Evolutionary conservation across 2,113 vertebrate species (phyloP).

Genomic region (Marmota monax): DNA sequence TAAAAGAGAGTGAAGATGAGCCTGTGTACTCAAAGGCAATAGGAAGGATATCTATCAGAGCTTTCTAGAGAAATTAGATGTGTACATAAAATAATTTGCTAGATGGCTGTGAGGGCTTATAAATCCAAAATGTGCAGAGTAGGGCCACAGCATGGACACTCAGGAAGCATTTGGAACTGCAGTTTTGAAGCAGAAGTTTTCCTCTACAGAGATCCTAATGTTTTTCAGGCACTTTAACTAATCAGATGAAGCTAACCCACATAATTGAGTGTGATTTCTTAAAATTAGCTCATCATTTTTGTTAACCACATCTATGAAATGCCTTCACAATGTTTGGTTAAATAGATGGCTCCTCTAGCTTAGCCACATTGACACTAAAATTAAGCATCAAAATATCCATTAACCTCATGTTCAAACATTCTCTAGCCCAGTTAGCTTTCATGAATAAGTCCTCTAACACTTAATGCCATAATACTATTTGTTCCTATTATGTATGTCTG

Average conservation of each 20-base stretch:
- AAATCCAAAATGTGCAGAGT: neutral
- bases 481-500: neutral
- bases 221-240: neutral
- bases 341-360: neutral
- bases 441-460: neutral
- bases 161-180: neutral
- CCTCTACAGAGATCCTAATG: neutral
- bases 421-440: neutral
- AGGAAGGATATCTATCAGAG: neutral
- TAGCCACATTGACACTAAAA: neutral
- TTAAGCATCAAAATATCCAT: neutral
- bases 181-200: neutral
- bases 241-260: neutral
- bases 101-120: neutral
- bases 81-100: neutral
- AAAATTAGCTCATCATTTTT: neutral
- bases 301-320: neutral
- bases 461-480: neutral
- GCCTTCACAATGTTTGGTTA: neutral
- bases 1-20: neutral
- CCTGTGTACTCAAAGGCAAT: neutral
- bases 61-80: neutral
- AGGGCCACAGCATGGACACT: neutral
- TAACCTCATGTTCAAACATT: neutral
- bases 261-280: neutral